Evolutionary conservation across 2,797 vertebrate genomes (phyloP), one percentile per base, ranked within the genome.

Genomic region (Mus caroli): DNA sequence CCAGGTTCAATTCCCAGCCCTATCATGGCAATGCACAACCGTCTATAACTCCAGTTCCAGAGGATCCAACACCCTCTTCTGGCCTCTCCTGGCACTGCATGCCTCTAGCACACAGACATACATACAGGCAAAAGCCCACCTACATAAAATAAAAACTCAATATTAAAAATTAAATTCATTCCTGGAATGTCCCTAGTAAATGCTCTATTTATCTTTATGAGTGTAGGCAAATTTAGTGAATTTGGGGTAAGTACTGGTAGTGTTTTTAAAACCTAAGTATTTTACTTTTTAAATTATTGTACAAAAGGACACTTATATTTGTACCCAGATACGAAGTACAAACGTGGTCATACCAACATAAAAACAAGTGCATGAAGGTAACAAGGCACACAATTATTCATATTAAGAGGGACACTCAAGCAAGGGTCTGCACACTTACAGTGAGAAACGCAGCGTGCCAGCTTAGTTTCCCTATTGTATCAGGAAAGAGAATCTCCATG

Each of bases 241-340:
- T 91, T 92, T 91, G 9, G 24, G 4, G 17, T 88, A 69, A 28
- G 78, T 40, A 83, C 80, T 78, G 73, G n/a, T 43, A 24, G 19
- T 73, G 52, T 62, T 73, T 91, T 58, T 58, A 60, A 82, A 64
- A 91, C 46, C 34, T 90, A 88, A 92, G 5, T 77, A 76, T 60
- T 90, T 71, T 26, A 67, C 28, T 78, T 94, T 73, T 94, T 75
- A 96, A 64, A n/a, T 64, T 77, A 58, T 56, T 58, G 58, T 67
- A 86, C 20, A 88, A 79, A 83, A 62, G 56, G 84, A 76, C 92
- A 46, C 31, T 40, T 67, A 64, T 1, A 60, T 64, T 58, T 89
- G 12, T 43, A 69, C 28, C 46, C 52, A 77, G 14, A 78, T 54
- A 64, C 60, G 34, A 77, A 80, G 1, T 73, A 8, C 71, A 85